A percentile compares a stretch with the other conserved stretches of the same genome.
Evolutionary conservation across 2,888 invertebrate species (phyloP).

Genomic region (Mythimna lalbum): DNA sequence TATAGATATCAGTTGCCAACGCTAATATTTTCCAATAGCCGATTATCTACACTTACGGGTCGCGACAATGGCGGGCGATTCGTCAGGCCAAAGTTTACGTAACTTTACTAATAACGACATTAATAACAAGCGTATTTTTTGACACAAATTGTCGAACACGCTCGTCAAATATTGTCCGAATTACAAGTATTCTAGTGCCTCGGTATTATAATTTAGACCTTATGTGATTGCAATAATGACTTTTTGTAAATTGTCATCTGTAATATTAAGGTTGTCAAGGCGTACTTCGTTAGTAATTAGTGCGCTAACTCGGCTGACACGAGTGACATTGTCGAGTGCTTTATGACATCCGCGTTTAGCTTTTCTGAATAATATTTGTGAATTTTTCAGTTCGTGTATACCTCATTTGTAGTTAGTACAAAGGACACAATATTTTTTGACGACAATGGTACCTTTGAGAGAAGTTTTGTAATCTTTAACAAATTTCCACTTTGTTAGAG

Average conservation of each 20-base stretch:
- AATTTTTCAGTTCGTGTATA: constrained; percentile 77
- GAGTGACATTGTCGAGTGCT: constrained; percentile 74
- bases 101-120: constrained; percentile 75
- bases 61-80: constrained; percentile 62
- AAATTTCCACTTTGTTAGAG: constrained; percentile 51
- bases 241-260: constrained; percentile 36
- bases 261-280: constrained; percentile 67
- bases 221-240: constrained; percentile 56
- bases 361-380: constrained; percentile 76
- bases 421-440: constrained; percentile 73
- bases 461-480: constrained; percentile 67
- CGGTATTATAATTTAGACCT: constrained; percentile 60
- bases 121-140: constrained; percentile 70
- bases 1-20: constrained; percentile 67
- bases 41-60: constrained; percentile 68
- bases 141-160: constrained; percentile 71
- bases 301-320: constrained; percentile 78
- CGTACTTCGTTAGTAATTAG: constrained; percentile 78
- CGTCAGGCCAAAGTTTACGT: constrained; percentile 71
- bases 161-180: constrained; percentile 63
- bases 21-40: constrained; percentile 73
- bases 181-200: constrained; percentile 34
- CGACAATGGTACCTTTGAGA: constrained; percentile 62
- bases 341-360: constrained; percentile 74
- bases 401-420: constrained; percentile 69